Base-by-base conservation (phyloP, 2,888 invertebrate species). In the Parnassius orleans region DNA sequence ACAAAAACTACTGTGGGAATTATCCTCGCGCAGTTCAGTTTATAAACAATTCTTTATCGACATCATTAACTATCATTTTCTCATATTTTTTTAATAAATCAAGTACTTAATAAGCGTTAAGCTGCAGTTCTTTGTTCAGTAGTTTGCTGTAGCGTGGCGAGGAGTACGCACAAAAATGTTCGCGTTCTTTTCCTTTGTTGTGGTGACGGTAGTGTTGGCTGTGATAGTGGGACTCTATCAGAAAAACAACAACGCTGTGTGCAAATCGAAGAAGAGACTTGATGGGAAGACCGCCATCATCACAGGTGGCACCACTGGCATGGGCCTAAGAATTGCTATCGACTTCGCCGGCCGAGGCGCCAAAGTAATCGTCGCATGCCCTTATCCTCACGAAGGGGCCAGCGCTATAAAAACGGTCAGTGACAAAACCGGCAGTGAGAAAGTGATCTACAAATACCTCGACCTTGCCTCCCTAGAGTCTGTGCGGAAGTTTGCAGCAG, bases 401-500 rank as follows among this genome's bases (percentile, higher is more conserved):
- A 65, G 70, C 2, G 90, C 84, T 0, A 77, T 74, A 93, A 95
- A 94, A 68, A 93, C 93, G 71, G 93, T 97, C 12, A 80, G 93
- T 1, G 92, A 93, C 71, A 92, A 93, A 68, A 94, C 95, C 0
- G 94, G 94, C 47, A 96, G 95, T 76, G 86, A 92, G 33, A 94
- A 95, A 65, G 85, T 97, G 0, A 75, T 94, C 1, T 94, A 96
- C 2, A 94, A 95, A 77, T 93, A 95, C 75, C 83, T 97, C 42
- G 96, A 97, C 76, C 83, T 97, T 24, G 93, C 95, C 3, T 96
- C 95, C 0, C 87, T 95, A 66, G 92, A 94, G 69, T 97, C 96
- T 0, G 93, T 97, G 9, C 93, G 97, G 15, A 93, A 94, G 68
- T 98, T 98, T 78, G 97, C 96, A 0, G 93, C 93, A 3, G 95